A percentile compares a stretch with the other conserved stretches of the same genome.
These are phyloP conservation scores for Origma solitaria DNA, from an alignment of 2,113 vertebrate genomes.

Conservation along the genomic window DNA sequence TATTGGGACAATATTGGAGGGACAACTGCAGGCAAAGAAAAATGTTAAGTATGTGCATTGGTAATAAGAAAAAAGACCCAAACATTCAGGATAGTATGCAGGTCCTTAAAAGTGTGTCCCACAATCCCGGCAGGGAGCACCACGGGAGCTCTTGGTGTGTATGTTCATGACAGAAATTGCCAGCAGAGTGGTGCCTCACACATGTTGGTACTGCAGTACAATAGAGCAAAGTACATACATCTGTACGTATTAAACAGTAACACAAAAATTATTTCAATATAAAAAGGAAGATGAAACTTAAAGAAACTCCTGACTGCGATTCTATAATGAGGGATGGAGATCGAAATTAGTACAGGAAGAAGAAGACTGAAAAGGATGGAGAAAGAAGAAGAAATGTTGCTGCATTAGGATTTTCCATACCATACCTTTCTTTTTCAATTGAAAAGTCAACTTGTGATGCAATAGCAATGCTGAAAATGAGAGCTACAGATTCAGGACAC, in stretches of 20 bases:
- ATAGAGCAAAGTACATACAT: background rate
- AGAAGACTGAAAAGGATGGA: background rate
- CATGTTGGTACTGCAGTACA: background rate
- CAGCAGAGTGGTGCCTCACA: background rate
- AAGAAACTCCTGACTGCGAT: background rate
- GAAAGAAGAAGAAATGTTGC: background rate
- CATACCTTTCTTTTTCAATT: background rate
- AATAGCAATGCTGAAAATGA: background rate
- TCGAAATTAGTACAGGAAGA: background rate
- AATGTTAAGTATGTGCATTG: background rate
- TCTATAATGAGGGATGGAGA: background rate
- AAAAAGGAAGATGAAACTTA: background rate
- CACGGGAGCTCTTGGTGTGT: accelerated
- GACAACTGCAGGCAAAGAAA: background rate
- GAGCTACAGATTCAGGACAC: background rate
- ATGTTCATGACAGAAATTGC: background rate
- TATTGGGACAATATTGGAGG: background rate
- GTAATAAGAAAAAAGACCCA: background rate
- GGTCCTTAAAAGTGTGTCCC: background rate
- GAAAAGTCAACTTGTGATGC: background rate
- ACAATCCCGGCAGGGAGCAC: background rate
- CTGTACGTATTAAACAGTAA: background rate
- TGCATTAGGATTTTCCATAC: background rate
- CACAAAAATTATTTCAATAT: background rate
- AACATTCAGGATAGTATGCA: background rate